phyloP scores from a whole-genome alignment of 2,113 vertebrate species.

The Acanthisitta chloris region DNA sequence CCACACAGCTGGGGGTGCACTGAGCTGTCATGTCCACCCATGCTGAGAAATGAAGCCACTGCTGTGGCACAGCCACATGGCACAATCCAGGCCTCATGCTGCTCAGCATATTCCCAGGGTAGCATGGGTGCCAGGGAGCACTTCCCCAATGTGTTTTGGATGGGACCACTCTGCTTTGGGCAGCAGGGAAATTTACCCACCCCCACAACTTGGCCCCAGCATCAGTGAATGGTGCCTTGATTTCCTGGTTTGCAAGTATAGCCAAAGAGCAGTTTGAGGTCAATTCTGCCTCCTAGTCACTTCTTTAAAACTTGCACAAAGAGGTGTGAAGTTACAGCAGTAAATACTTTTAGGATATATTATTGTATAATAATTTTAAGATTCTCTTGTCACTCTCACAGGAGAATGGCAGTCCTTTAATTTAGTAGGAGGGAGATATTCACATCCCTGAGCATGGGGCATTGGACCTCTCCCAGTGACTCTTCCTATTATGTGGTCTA shows the following conservation, averaged over 20 bases:
- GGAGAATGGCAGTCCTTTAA: not conserved
- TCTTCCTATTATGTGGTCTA: not conserved
- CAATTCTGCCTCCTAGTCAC: not conserved
- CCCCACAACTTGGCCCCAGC: not conserved
- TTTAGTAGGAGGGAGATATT: not conserved
- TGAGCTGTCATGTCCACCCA: not conserved
- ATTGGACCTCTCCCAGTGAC: not conserved
- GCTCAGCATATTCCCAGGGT: not conserved
- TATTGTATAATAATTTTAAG: not conserved
- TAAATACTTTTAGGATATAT: not conserved
- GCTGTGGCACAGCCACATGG: not conserved
- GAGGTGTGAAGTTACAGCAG: not conserved
- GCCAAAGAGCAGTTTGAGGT: not conserved
- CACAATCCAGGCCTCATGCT: not conserved
- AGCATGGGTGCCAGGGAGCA: rapidly evolving
- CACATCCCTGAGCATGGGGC: not conserved
- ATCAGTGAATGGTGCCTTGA: not conserved
- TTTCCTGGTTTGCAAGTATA: not conserved
- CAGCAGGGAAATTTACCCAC: not conserved
- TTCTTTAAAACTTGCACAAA: not conserved
- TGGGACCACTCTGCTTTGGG: not conserved
- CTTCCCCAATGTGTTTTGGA: not conserved
- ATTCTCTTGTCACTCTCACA: not conserved
- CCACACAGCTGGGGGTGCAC: rapidly evolving
- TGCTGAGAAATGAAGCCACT: not conserved